These are phyloP conservation scores for Hermodice carunculata DNA, from an alignment of 2,888 invertebrate species.

Conservation along the genomic window DNA sequence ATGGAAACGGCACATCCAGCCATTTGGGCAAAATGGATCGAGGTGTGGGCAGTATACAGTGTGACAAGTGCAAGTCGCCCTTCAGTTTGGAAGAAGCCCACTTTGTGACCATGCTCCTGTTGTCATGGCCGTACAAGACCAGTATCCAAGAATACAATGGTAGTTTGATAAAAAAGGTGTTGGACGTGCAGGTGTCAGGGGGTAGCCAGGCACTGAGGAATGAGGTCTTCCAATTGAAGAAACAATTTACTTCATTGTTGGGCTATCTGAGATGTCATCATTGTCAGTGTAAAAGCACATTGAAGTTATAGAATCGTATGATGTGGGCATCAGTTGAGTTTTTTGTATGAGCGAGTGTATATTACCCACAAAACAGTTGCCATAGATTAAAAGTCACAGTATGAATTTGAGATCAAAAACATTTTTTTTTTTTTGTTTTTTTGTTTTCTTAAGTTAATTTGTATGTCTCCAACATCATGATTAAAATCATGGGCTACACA, in stretches of 20 bases:
- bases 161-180: background rate
- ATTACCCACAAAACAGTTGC: too few species aligned
- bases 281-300: too few species aligned
- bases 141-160: background rate
- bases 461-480: too few species aligned
- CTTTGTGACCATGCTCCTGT: constrained; percentile 35
- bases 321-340: too few species aligned
- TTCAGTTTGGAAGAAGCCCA: constrained; percentile 25
- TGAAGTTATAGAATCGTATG: too few species aligned
- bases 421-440: too few species aligned
- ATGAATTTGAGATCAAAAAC: too few species aligned
- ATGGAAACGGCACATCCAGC: background rate
- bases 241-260: constrained; percentile 28
- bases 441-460: too few species aligned
- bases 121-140: constrained; percentile 44
- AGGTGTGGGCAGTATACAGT: background rate
- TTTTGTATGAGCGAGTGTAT: too few species aligned
- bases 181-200: constrained; percentile 7
- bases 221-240: constrained; percentile 24
- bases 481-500: too few species aligned
- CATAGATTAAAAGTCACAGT: too few species aligned
- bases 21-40: background rate
- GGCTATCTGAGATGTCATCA: too few species aligned
- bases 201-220: constrained; percentile 24
- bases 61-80: background rate